These are phyloP conservation scores for Euspilapteryx auroguttella DNA, from an alignment of 2,888 invertebrate species.

Conservation along the genomic window DNA sequence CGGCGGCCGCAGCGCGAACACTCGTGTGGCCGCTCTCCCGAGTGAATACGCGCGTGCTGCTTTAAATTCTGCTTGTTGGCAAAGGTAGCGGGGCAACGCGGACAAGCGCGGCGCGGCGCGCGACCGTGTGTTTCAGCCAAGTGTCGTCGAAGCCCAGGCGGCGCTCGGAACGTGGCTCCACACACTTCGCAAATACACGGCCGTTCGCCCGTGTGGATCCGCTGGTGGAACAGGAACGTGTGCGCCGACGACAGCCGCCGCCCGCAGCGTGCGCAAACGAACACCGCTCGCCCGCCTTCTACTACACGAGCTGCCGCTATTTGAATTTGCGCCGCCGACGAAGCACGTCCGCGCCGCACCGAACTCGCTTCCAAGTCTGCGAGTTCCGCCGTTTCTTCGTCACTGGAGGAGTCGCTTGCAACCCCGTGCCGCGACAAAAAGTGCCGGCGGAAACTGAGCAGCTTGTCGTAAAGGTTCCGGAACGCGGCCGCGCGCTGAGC, in stretches of 20 bases:
- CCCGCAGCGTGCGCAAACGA: constrained; percentile 59
- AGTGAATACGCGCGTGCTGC: constrained; percentile 42
- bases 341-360: constrained; percentile 31
- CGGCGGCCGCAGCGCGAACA: constrained; percentile 59
- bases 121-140: constrained; percentile 65
- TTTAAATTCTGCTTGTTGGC: constrained; percentile 48
- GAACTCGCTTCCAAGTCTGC: too few relatives aligned
- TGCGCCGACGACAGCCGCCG: constrained; percentile 63
- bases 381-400: too few relatives aligned
- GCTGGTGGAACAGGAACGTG: constrained; percentile 63
- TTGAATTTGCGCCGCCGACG: constrained; percentile 27
- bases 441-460: constrained; percentile 32
- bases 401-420: too few relatives aligned
- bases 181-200: constrained; percentile 69
- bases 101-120: constrained; percentile 60
- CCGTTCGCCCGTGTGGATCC: constrained; percentile 68
- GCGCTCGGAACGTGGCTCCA: constrained; percentile 68
- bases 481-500: constrained; percentile 17
- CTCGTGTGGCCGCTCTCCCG: constrained; percentile 62
- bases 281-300: constrained; percentile 53
- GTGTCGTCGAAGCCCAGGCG: constrained; percentile 64
- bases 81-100: constrained; percentile 49
- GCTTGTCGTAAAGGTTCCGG: constrained; percentile 23
- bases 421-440: constrained; percentile 16
- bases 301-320: constrained; percentile 25